phyloP scores from a whole-genome alignment of 2,888 invertebrate species.

The Polymixis flavicincta region DNA sequence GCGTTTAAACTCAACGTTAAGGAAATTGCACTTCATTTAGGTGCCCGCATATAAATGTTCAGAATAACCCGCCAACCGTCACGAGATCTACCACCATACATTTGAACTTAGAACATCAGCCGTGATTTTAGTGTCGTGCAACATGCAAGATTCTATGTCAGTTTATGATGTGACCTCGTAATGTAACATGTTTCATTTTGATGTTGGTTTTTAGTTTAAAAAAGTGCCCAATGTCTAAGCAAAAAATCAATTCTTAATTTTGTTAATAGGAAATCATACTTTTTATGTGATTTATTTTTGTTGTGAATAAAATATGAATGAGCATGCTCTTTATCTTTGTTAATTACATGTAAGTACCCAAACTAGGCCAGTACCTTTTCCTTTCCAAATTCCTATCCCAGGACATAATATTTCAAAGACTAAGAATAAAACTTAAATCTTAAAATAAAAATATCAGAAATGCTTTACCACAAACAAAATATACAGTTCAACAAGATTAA shows the following conservation, averaged over 20 bases:
- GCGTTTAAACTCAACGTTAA: slow-evolving; percentile 24
- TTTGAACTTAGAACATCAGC: slow-evolving; percentile 31
- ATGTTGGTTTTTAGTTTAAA: neutral
- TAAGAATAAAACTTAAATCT: neutral
- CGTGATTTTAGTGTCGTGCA: slow-evolving; percentile 49
- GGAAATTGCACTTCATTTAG: slow-evolving; percentile 57
- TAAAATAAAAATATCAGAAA: slow-evolving; percentile 1
- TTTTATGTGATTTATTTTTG: neutral
- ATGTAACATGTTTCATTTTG: slow-evolving; percentile 25
- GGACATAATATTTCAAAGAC: neutral
- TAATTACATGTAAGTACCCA: neutral
- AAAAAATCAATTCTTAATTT: neutral
- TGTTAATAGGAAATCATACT: neutral
- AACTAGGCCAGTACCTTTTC: neutral
- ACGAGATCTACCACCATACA: slow-evolving; percentile 36
- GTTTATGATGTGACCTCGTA: slow-evolving; percentile 31
- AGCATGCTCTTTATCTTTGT: neutral
- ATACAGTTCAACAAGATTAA: slow-evolving; percentile 36
- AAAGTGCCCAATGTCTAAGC: too few relatives aligned
- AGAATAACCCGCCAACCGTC: slow-evolving; percentile 32
- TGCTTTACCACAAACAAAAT: slow-evolving; percentile 31
- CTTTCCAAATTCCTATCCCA: too few relatives aligned
- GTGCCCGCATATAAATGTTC: slow-evolving; percentile 38
- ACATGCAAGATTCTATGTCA: slow-evolving; percentile 55
- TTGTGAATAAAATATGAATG: neutral